These are phyloP conservation scores for Rhinophrynus dorsalis DNA, from an alignment of 2,797 vertebrate genomes.

Conservation along the genomic window DNA sequence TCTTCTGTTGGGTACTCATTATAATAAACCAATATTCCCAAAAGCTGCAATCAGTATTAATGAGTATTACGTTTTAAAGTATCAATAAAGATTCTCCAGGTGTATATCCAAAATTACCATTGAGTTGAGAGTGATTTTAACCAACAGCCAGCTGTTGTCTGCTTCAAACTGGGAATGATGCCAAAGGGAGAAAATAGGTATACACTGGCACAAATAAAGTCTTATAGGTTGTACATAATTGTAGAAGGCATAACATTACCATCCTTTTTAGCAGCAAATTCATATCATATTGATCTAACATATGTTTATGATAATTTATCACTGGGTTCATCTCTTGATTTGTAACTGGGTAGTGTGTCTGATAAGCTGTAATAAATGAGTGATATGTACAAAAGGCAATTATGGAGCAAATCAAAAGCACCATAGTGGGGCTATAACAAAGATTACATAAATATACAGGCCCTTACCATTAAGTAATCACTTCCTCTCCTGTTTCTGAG, in stretches of 20 bases:
- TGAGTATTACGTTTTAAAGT: slow-evolving; percentile 51
- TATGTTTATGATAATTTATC: too few species aligned
- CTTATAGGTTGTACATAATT: slow-evolving; percentile 34
- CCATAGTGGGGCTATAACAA: too few species aligned
- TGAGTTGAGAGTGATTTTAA: slow-evolving; percentile 48
- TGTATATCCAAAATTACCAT: slow-evolving; percentile 49
- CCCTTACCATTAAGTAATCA: too few species aligned
- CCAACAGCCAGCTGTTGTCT: slow-evolving; percentile 50
- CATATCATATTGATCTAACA: neutral
- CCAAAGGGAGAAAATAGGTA: slow-evolving; percentile 45
- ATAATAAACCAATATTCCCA: slow-evolving; percentile 44
- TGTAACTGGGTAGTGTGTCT: too few species aligned
- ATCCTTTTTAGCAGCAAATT: neutral
- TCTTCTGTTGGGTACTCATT: slow-evolving; percentile 26
- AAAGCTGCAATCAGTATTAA: slow-evolving; percentile 50
- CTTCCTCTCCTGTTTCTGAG: too few species aligned
- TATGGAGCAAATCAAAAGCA: too few species aligned
- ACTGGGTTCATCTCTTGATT: too few species aligned
- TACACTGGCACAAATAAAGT: slow-evolving; percentile 33
- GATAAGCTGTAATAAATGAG: too few species aligned
- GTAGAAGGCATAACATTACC: slow-evolving; percentile 20
- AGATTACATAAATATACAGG: too few species aligned
- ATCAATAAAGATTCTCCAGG: slow-evolving; percentile 51
- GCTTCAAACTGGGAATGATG: slow-evolving; percentile 30
- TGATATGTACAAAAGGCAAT: too few species aligned